Evolutionary conservation across 2,113 vertebrate species (phyloP), one percentile per base, ranked within the genome.

Genomic region (Meleagris gallopavo): DNA sequence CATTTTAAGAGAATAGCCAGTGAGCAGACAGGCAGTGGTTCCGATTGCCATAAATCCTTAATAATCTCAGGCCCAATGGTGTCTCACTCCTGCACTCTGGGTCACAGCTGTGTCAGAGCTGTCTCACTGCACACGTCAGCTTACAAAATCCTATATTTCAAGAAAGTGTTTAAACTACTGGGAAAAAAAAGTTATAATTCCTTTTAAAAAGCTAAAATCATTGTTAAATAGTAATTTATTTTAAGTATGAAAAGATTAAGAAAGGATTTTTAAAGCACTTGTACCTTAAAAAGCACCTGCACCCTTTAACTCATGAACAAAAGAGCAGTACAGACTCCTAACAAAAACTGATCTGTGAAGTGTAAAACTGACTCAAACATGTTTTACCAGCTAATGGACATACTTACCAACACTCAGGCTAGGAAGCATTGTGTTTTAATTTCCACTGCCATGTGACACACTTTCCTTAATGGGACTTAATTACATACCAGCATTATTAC

Each of bases 401-500:
- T 97, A 98, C 97, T 98, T 97, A 98, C 98, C 97, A 93, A 73
- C 16, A 82, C 48, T 96, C 88, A 93, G 60, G 84, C 17, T 73
- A 71, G 67, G 58, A 36, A 75, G 65, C 57, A 86, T 73, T 91
- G 61, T 58, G 60, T 74, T 90, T 96, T 96, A 86, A 64, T 89
- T 96, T 95, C 96, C 96, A 96, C 9, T 94, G 94, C 66, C 70
- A 83, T 96, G 58, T 86, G 62, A 82, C 86, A 95, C 78, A 79
- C 76, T 95, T 89, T 94, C 70, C 94, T 95, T 95, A 89, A 96
- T 61, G 41, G 41, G 12, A 75, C 45, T 96, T 78, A 77, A 79
- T 88, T 90, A 88, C 60, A 91, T 58, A 88, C 50, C 87, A 96
- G 95, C 7, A 46, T 17, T 74, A 76, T 76, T 85, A 80, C 62